Conservation (phyloP, 1,140 invertebrate genomes). For the Colletes latitarsis region DNA sequence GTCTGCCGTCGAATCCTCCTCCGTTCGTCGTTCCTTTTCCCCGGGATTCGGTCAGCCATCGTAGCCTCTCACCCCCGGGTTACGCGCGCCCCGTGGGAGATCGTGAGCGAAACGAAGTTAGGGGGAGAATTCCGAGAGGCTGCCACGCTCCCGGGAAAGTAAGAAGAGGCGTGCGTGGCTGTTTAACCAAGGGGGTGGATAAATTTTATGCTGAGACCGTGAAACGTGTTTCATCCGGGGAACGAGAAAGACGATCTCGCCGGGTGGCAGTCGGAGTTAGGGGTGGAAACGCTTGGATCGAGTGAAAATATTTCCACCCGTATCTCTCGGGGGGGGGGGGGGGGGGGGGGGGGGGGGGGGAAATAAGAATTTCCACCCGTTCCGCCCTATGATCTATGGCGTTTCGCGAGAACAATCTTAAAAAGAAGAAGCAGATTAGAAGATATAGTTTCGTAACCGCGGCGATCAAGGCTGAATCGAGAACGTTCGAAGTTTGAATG, state of each 20-base stretch:
- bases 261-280: slow-evolving; percentile 23
- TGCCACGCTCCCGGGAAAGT: slow-evolving; percentile 54
- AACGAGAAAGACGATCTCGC: slow-evolving; percentile 64
- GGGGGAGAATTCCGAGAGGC: slow-evolving; percentile 40
- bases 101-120: slow-evolving; percentile 59
- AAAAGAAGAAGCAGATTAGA: too few relatives aligned
- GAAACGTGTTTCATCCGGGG: slow-evolving; percentile 73
- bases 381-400: not conserved
- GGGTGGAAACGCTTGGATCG: slow-evolving; percentile 64
- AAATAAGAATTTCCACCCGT: slow-evolving; percentile 58
- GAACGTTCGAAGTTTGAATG: too few relatives aligned
- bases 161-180: slow-evolving; percentile 73
- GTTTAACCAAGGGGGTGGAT: slow-evolving; percentile 77
- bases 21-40: not conserved
- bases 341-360: slow-evolving; percentile 41
- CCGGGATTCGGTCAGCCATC: slow-evolving; percentile 26
- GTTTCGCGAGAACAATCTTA: not conserved
- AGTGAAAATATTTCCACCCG: slow-evolving; percentile 71
- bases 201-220: slow-evolving; percentile 77
- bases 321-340: slow-evolving; percentile 71
- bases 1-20: not conserved
- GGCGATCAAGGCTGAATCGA: too few relatives aligned
- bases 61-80: not conserved
- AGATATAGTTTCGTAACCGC: too few relatives aligned
- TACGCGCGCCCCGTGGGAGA: slow-evolving; percentile 54